Percentiles rank a stretch among this genome's conserved stretches.
Evolutionary conservation across 2,113 vertebrate species (phyloP).

Genomic region (Acrocephalus kingi): DNA sequence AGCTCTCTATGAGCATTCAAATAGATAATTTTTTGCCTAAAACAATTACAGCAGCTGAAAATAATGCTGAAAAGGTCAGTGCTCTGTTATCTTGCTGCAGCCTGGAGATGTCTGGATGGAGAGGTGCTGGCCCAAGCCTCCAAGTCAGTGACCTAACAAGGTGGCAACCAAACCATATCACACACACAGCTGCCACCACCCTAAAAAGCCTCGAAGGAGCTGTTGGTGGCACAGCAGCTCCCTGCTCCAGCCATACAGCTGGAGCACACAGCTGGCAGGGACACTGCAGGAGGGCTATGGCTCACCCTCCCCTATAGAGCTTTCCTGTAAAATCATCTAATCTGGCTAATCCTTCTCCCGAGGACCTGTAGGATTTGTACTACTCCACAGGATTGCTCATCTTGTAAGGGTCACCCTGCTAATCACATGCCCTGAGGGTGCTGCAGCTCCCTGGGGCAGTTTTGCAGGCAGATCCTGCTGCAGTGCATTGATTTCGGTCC

Average conservation of each 20-base stretch:
- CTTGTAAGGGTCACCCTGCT: not conserved
- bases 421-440: not conserved
- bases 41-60: slow-evolving; percentile 3
- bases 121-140: not conserved
- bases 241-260: not conserved
- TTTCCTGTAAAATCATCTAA: not conserved
- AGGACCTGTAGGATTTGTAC: not conserved
- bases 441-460: not conserved
- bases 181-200: not conserved
- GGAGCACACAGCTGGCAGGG: not conserved
- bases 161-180: not conserved
- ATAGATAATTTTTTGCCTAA: not conserved
- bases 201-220: not conserved
- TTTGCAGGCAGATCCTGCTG: not conserved
- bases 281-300: not conserved
- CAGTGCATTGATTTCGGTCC: not conserved
- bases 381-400: not conserved
- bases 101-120: not conserved
- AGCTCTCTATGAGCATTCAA: not conserved
- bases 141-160: rapidly evolving
- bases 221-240: not conserved
- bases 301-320: rapidly evolving
- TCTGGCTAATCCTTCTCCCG: not conserved
- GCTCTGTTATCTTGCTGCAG: not conserved
- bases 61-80: not conserved